Evolutionary conservation across 2,888 invertebrate species (phyloP).

Genomic region (Eupelmus urozonus): DNA sequence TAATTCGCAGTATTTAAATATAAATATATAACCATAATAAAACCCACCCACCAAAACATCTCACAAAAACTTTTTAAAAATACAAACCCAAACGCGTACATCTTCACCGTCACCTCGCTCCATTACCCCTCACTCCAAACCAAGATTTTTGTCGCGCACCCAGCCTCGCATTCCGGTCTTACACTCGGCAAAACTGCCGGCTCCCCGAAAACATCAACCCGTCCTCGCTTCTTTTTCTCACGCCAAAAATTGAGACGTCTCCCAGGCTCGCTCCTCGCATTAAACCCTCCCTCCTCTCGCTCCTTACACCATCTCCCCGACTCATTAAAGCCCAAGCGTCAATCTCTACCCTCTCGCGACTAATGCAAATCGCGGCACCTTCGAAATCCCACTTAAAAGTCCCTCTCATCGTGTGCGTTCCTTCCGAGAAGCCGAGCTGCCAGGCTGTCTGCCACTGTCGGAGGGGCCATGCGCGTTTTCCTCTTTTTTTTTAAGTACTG

Average conservation of each 20-base stretch:
- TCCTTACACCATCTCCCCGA: not conserved
- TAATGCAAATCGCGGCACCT: slow-evolving; percentile 11
- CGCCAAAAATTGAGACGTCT: slow-evolving; percentile 4
- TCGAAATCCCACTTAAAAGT: slow-evolving; percentile 26
- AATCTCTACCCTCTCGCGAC: slow-evolving; percentile 3
- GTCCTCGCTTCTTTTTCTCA: no score
- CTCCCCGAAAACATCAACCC: not conserved
- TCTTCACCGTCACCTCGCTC: no score
- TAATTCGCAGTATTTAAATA: not conserved
- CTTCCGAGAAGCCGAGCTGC: slow-evolving; percentile 72
- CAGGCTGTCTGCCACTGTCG: slow-evolving; percentile 72
- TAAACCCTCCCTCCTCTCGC: no score
- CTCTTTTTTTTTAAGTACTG: no score
- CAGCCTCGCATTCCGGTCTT: not conserved
- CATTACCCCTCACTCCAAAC: no score
- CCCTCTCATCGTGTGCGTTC: slow-evolving; percentile 15
- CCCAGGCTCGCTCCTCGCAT: not conserved
- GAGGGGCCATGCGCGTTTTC: no score
- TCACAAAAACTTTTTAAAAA: no score
- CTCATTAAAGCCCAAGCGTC: slow-evolving; percentile 29
- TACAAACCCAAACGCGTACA: no score
- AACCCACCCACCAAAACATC: not conserved
- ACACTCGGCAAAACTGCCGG: no score
- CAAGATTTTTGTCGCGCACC: no score
- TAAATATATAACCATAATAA: not conserved